Evolutionary conservation across 2,113 vertebrate species (phyloP), one percentile per base, ranked within the genome.

Genomic region (Pao palembangensis): DNA sequence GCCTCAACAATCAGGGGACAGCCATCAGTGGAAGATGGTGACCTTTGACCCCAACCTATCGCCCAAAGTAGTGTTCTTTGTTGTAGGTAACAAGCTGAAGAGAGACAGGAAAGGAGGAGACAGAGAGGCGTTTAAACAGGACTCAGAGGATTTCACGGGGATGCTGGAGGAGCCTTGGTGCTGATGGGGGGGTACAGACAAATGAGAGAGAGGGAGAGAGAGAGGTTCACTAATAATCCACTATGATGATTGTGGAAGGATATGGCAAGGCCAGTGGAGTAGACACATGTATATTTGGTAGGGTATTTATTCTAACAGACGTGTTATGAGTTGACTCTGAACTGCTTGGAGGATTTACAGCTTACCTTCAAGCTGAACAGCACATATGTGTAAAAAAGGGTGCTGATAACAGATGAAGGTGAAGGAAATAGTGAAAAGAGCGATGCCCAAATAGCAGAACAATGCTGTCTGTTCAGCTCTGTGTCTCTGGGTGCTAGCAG

Each of bases 221-320:
- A 61, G 65, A 71, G 80, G 64, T 73, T 82, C 71, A 71, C 80
- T 85, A 86, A 86, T 86, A 80, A 88, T 85, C 71, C 23, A 2
- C 52, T 75, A 79, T 85, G 84, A 89, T 84, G 81, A 84, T 77
- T n/a, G 6, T 49, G 20, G 19, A 15, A 44, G 63, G 13, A 51
- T 8, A 20, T 20, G 23, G 5, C 25, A 21, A 21, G 46, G 60
- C 34, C 2, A 18, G 44, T 46, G 61, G 71, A 80, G 80, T 77
- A 67, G 69, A 81, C 59, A 76, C 50, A 34, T 43, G n/a, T 46
- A 55, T 44, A 55, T 28, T 28, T 28, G 6, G 25, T 28, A 1
- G 25, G 25, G 5, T 28, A 7, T 28, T 28, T 28, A 28, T 28
- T 28, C 25, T 28, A 7, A 28, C 25, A 4, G 25, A 28, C 25